Evolutionary conservation across 1,140 invertebrate genomes (phyloP).

Genomic region (Drosophila teissieri): DNA sequence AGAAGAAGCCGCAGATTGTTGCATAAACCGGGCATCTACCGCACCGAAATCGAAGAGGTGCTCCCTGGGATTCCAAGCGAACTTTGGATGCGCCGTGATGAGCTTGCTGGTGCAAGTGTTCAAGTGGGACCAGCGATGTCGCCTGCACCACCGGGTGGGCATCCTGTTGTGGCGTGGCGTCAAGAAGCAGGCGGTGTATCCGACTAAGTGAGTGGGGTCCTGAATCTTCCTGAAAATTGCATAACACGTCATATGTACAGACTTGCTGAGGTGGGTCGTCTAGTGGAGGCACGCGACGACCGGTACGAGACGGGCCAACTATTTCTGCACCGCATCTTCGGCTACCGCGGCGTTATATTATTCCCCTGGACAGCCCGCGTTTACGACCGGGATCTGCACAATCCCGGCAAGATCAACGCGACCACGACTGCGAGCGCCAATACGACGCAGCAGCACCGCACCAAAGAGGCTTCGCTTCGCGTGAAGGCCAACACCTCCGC

Average conservation of each 20-base stretch:
- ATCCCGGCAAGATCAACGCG: constrained; percentile 76
- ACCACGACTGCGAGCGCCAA: constrained; percentile 70
- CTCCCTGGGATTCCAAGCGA: constrained; percentile 27
- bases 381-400: constrained; percentile 94
- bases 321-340: constrained; percentile 97
- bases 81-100: constrained; percentile 49
- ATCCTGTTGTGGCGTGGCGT: constrained; percentile 50
- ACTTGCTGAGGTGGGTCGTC: constrained; percentile 87
- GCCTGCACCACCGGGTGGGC: constrained; percentile 59
- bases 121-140: constrained; percentile 69
- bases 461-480: constrained; percentile 65
- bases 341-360: constrained; percentile 96
- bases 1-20: constrained; percentile 26
- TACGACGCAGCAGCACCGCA: constrained; percentile 55
- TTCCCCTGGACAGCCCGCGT: constrained; percentile 98
- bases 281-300: constrained; percentile 93
- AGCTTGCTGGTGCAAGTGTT: constrained; percentile 65
- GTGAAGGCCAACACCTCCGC: constrained; percentile 81
- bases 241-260: constrained; percentile 67
- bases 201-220: constrained; percentile 61
- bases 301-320: constrained; percentile 98
- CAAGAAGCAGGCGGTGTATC: constrained; percentile 65
- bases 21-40: constrained; percentile 59
- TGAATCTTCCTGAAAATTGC: constrained; percentile 23
- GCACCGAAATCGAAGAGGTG: constrained; percentile 24